Base-by-base conservation (phyloP, 2,113 vertebrate species). In the Calyptommatus sinebrachiatus region DNA sequence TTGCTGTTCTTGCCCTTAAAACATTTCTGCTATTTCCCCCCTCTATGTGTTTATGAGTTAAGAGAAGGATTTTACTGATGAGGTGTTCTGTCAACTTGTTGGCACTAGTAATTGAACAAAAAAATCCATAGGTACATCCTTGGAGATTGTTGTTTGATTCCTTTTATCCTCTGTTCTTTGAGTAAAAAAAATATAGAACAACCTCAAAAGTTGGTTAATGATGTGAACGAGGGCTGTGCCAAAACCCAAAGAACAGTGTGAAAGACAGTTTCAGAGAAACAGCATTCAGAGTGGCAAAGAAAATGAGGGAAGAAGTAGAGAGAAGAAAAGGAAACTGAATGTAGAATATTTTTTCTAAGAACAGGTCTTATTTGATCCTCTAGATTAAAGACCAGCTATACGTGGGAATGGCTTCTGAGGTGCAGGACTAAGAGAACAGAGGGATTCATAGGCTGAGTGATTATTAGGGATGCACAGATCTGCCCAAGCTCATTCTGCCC, bases 111-210 rank as follows among this genome's bases (percentile, higher is more conserved):
- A 83, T 11, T 2, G 62, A 83, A 61, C 53, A 41, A 84, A 84
- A 69, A 89, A 88, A 91, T 48, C 82, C 70, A 68, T 1, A 67
- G 28, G 7, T 79, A 48, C 67, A 77, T 12, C 81, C 89, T 93
- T 87, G 20, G 81, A 84, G 66, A 84, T 77, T 85, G 61, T 66
- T 81, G 2, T 22, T 81, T 82, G 80, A 77, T 68, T 86, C 72
- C 63, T 84, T 61, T 89, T 83, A 71, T 86, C 81, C 78, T 83
- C 79, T 71, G 21, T 0, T 14, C 31, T 18, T 1, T 8, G 26
- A 63, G 75, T 74, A 79, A 79, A 81, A 79, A 53, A 4, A 65
- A 79, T n/a, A 8, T 1, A 26, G 80, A 87, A 86, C 26, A 6
- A 74, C 29, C 84, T 84, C 82, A 70, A 4, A 82, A 83, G 76